Conservation (phyloP, 92 coral and sea anemone species). For the Montipora capitata region DNA sequence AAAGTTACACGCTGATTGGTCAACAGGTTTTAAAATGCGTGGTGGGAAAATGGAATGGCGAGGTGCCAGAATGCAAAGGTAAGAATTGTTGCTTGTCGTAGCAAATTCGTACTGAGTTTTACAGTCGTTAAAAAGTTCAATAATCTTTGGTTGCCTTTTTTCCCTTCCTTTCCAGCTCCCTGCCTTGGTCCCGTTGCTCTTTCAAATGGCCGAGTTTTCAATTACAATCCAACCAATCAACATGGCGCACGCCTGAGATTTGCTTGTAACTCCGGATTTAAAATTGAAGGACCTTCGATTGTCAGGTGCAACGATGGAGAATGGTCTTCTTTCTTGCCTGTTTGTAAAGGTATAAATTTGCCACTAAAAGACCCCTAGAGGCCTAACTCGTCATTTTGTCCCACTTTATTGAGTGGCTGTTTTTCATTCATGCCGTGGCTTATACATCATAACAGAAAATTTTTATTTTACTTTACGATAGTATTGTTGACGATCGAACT, state of each 20-base stretch:
- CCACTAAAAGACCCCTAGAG: background rate
- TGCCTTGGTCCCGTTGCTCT: slow-evolving; percentile 19
- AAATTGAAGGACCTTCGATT: background rate
- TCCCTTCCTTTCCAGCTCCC: slow-evolving; percentile 6
- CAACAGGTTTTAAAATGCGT: slow-evolving; percentile 55
- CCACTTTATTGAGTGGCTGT: too few relatives aligned
- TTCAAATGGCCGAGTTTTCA: slow-evolving; percentile 8
- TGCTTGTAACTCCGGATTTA: slow-evolving; percentile 38
- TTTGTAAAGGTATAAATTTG: slow-evolving; percentile 47
- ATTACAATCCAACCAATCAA: background rate
- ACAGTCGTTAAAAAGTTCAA: too few relatives aligned
- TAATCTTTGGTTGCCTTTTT: background rate
- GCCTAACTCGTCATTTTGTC: background rate
- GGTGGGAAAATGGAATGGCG: slow-evolving; percentile 76
- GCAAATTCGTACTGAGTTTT: background rate
- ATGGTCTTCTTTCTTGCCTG: slow-evolving; percentile 64
- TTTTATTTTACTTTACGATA: too few relatives aligned
- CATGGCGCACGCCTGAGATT: slow-evolving; percentile 31
- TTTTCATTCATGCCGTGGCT: too few relatives aligned
- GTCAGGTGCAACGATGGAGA: slow-evolving; percentile 31
- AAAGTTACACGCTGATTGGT: slow-evolving; percentile 58
- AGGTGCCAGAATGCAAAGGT: slow-evolving; percentile 81
- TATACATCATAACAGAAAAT: too few relatives aligned
- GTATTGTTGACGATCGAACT: too few relatives aligned
- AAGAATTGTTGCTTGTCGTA: background rate